phyloP scores from a whole-genome alignment of 35 echinoderm and acorn worm genomes.

The Ophiothrix spiculata region DNA sequence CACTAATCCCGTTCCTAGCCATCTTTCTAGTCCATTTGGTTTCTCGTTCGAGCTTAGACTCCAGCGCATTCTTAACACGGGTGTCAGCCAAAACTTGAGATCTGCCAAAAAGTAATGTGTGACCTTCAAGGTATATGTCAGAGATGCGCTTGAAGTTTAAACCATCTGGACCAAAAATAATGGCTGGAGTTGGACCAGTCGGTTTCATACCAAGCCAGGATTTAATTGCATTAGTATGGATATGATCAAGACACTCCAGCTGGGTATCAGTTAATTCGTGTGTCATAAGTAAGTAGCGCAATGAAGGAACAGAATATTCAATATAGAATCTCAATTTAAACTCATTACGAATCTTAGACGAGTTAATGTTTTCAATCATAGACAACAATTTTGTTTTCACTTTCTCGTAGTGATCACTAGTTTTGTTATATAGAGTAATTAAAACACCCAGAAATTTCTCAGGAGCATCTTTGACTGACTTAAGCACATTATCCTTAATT shows the following conservation, averaged over 20 bases:
- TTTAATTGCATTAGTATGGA: slow-evolving; percentile 21
- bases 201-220: slow-evolving; percentile 1
- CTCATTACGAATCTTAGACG: too few relatives aligned
- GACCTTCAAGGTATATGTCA: slow-evolving; percentile 28
- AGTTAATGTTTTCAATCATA: too few relatives aligned
- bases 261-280: slow-evolving; percentile 11
- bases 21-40: slow-evolving; percentile 6
- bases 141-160: background rate
- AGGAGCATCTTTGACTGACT: background rate
- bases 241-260: background rate
- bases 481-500: background rate
- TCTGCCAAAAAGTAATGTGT: slow-evolving; percentile 22
- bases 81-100: background rate
- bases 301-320: slow-evolving; percentile 30
- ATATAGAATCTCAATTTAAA: slow-evolving; percentile 31
- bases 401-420: background rate
- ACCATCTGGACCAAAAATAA: background rate
- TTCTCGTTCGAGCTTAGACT: slow-evolving; percentile 11
- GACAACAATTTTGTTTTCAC: background rate
- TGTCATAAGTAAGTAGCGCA: slow-evolving; percentile 28
- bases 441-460: background rate
- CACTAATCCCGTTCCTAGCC: background rate
- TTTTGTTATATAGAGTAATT: background rate
- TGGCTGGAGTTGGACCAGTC: slow-evolving; percentile 19
- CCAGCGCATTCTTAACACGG: slow-evolving; percentile 11